Percentiles rank a stretch among this genome's conserved stretches.
Evolutionary conservation across 1,140 invertebrate genomes (phyloP).

Genomic region (Spodoptera litura): DNA sequence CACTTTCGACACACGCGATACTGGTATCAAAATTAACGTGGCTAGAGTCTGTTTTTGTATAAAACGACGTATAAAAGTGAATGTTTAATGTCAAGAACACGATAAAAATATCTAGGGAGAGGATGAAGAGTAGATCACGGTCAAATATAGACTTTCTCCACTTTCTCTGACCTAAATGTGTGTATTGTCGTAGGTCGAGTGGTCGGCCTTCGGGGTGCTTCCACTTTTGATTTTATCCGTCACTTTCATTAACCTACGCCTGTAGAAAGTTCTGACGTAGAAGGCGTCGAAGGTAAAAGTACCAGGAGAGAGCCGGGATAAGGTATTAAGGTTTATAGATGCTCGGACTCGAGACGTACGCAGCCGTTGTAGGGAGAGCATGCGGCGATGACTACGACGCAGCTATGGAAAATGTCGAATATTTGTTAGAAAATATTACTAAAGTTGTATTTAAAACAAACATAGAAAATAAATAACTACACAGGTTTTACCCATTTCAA

Average conservation of each 20-base stretch:
- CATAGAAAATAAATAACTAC: too few relatives aligned
- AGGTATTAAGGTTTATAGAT: slow-evolving; percentile 61
- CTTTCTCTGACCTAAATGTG: slow-evolving; percentile 76
- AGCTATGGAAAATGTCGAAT: too few relatives aligned
- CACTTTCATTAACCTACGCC: slow-evolving; percentile 79
- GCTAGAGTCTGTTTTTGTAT: slow-evolving; percentile 53
- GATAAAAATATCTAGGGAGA: slow-evolving; percentile 63
- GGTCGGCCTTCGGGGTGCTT: slow-evolving; percentile 72
- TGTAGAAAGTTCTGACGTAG: slow-evolving; percentile 74
- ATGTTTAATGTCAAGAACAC: slow-evolving; percentile 56
- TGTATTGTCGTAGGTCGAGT: slow-evolving; percentile 71
- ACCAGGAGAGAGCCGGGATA: slow-evolving; percentile 50
- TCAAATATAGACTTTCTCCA: slow-evolving; percentile 75
- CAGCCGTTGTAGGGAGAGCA: neutral
- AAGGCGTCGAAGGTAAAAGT: slow-evolving; percentile 64
- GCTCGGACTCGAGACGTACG: neutral
- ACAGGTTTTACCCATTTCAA: too few relatives aligned
- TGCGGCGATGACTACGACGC: too few relatives aligned
- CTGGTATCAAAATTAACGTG: slow-evolving; percentile 28
- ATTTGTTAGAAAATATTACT: too few relatives aligned
- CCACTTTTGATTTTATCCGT: slow-evolving; percentile 80
- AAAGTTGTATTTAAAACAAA: too few relatives aligned
- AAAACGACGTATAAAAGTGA: slow-evolving; percentile 51
- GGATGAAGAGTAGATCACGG: slow-evolving; percentile 77
- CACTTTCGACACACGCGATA: slow-evolving; percentile 52